A percentile compares a stretch with the other conserved stretches of the same genome.
Evolutionary conservation across 2,113 vertebrate species (phyloP).

Genomic region (Narcine bancroftii): DNA sequence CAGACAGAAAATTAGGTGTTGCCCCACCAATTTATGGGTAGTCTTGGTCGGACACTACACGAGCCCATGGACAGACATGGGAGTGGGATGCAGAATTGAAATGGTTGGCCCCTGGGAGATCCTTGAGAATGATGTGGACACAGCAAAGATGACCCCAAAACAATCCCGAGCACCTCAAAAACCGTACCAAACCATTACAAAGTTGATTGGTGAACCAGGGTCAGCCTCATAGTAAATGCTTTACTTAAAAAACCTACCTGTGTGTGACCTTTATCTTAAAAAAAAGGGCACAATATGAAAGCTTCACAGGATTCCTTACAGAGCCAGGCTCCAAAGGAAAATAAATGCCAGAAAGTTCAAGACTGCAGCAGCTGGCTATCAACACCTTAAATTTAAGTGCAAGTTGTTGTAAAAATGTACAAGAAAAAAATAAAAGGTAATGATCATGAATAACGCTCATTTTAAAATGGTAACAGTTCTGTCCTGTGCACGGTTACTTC

Average conservation of each 20-base stretch:
- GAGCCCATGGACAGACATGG: no score
- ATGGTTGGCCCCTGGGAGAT: no score
- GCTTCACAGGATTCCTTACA: no score
- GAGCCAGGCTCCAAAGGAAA: background rate
- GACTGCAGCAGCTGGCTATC: slow-evolving; percentile 1
- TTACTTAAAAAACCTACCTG: no score
- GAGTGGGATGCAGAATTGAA: no score
- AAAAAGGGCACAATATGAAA: no score
- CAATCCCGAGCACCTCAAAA: background rate
- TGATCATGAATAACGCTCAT: background rate
- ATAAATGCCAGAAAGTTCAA: background rate
- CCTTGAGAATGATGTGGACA: no score
- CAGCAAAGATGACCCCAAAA: no score
- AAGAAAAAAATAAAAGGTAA: background rate
- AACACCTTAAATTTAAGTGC: background rate
- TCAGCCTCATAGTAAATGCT: background rate
- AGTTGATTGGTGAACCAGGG: background rate
- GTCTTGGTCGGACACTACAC: no score
- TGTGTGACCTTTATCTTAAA: no score
- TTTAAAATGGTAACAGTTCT: background rate
- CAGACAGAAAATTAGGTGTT: no score
- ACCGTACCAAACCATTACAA: background rate
- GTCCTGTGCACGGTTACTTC: background rate
- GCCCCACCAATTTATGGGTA: no score
- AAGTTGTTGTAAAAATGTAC: background rate